Percentiles rank a stretch among this genome's conserved stretches.
Evolutionary conservation across 2,113 vertebrate genomes (phyloP).

Genomic region (Collichthys lucidus): DNA sequence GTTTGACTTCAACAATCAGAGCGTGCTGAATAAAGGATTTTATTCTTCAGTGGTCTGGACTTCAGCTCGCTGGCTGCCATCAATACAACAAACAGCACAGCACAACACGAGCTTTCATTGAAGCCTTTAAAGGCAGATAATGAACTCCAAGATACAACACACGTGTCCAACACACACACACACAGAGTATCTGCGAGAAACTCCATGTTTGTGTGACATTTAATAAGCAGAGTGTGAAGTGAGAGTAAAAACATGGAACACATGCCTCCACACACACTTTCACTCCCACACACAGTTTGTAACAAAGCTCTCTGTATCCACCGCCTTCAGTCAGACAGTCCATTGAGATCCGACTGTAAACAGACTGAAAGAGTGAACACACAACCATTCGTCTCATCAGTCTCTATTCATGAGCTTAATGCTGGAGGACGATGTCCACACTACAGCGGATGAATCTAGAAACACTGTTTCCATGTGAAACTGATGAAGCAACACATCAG

Average conservation of each 20-base stretch:
- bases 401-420: not conserved
- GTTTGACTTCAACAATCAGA: not conserved
- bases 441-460: not conserved
- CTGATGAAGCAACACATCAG: not conserved
- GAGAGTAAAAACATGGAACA: not conserved
- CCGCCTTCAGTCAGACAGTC: constrained; percentile 8
- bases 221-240: not conserved
- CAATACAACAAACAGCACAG: too few species aligned
- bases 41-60: too few species aligned
- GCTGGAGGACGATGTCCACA: not conserved
- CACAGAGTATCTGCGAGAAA: too few species aligned
- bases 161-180: too few species aligned
- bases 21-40: too few species aligned
- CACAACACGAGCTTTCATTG: too few species aligned
- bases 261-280: not conserved
- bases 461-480: not conserved
- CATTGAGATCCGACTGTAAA: constrained; percentile 15
- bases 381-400: constrained; percentile 4
- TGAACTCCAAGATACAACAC: too few species aligned
- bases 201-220: not conserved
- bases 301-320: constrained; percentile 17
- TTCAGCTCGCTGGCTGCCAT: too few species aligned
- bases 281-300: constrained; percentile 11
- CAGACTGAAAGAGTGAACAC: not conserved
- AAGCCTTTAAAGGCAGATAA: too few species aligned